These are phyloP conservation scores for Rhamphomyia laevipes DNA, from an alignment of 2,888 invertebrate species.

Conservation along the genomic window DNA sequence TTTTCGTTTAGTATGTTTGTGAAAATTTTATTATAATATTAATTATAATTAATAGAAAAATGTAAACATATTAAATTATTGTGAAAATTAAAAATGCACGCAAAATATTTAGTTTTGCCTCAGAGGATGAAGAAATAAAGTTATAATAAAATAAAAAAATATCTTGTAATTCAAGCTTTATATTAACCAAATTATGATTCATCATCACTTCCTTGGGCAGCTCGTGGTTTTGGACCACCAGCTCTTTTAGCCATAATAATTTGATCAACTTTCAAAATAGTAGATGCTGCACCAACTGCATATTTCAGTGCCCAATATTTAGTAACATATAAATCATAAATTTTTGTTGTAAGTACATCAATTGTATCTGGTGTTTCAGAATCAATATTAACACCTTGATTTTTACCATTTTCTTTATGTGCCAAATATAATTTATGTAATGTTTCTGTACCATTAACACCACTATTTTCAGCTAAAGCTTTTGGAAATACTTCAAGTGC, in stretches of 20 bases:
- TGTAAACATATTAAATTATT: too few species aligned
- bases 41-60: too few species aligned
- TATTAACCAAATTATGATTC: constrained; percentile 43
- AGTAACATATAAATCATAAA: constrained; percentile 71
- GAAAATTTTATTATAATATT: too few species aligned
- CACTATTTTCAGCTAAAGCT: constrained; percentile 89
- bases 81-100: too few species aligned
- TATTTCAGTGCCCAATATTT: constrained; percentile 95
- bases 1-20: too few species aligned
- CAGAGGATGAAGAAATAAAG: too few species aligned
- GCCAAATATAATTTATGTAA: constrained; percentile 83
- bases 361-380: constrained; percentile 56
- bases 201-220: constrained; percentile 57
- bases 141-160: too few species aligned
- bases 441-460: constrained; percentile 75
- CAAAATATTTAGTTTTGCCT: too few species aligned
- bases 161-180: too few species aligned
- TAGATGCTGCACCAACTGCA: constrained; percentile 84
- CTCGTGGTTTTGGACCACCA: constrained; percentile 82
- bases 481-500: constrained; percentile 87
- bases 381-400: constrained; percentile 79
- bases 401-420: constrained; percentile 77
- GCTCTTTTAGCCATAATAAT: constrained; percentile 98
- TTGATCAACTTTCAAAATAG: constrained; percentile 89
- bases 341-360: constrained; percentile 64